These are phyloP conservation scores for Holacanthella duospinosa DNA, from an alignment of 2,888 invertebrate species.

Conservation along the genomic window DNA sequence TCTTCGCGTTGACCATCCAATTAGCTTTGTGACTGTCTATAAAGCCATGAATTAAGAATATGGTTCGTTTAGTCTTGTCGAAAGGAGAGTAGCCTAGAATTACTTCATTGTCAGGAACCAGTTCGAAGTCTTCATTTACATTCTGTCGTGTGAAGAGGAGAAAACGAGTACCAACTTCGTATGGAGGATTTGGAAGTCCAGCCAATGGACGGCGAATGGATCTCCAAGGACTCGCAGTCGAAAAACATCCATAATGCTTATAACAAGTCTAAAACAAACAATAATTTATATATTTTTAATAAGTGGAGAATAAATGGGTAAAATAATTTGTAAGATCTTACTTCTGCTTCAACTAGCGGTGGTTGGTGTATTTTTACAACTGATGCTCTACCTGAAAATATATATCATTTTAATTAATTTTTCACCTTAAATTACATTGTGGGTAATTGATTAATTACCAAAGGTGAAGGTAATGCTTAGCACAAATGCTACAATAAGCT, in stretches of 20 bases:
- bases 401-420: too few relatives aligned
- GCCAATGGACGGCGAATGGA: constrained; percentile 41
- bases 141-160: constrained; percentile 40
- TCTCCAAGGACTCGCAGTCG: constrained; percentile 41
- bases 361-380: background rate
- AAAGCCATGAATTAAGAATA: constrained; percentile 55
- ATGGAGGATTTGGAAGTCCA: constrained; percentile 39
- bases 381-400: background rate
- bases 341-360: background rate
- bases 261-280: constrained; percentile 39
- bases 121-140: constrained; percentile 21
- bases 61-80: constrained; percentile 46
- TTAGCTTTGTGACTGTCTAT: constrained; percentile 50
- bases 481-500: background rate
- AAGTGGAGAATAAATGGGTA: background rate
- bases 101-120: constrained; percentile 30
- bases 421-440: too few relatives aligned
- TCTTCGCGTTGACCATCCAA: constrained; percentile 53
- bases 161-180: constrained; percentile 40
- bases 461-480: background rate
- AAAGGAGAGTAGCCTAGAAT: constrained; percentile 51
- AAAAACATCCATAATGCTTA: constrained; percentile 42
- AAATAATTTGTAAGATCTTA: background rate
- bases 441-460: too few relatives aligned
- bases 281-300: background rate